These are phyloP conservation scores for Strigamia transsilvanica DNA, from an alignment of 2,888 invertebrate genomes.

Conservation along the genomic window DNA sequence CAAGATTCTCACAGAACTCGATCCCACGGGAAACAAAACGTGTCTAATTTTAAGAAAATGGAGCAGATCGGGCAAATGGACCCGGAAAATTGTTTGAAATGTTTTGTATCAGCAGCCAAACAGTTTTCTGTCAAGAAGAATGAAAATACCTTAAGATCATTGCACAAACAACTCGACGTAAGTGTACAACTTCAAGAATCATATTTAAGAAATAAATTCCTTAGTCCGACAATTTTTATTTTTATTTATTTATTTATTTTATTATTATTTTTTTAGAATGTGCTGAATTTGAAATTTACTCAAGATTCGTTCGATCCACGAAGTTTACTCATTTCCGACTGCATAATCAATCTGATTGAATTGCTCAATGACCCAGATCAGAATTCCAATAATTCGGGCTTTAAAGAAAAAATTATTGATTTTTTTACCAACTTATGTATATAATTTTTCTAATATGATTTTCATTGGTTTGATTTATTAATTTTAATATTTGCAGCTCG, in stretches of 20 bases:
- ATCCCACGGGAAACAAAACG: not conserved
- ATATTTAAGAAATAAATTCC: not conserved
- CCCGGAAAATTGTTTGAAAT: not conserved
- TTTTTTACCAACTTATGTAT: conserved; percentile 26
- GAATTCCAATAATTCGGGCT: not conserved
- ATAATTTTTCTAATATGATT: not conserved
- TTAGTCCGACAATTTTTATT: no score
- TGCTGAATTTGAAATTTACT: not conserved
- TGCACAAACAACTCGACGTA: conserved; percentile 46
- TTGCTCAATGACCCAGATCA: conserved; percentile 22
- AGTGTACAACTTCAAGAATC: not conserved
- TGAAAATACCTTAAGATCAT: not conserved
- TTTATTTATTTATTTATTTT: no score
- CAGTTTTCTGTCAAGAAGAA: conserved; percentile 4
- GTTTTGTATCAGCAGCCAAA: not conserved
- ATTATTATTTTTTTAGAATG: not conserved
- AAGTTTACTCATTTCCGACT: not conserved
- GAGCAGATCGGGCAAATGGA: conserved; percentile 25
- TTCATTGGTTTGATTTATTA: not conserved
- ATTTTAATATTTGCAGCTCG: not conserved
- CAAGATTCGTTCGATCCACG: conserved; percentile 9
- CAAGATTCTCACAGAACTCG: not conserved
- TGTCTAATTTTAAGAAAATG: not conserved
- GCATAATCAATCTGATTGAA: not conserved
- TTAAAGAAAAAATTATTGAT: not conserved